Conservation (phyloP, 2,888 invertebrate genomes). For the Microctonus aethiopoides region DNA sequence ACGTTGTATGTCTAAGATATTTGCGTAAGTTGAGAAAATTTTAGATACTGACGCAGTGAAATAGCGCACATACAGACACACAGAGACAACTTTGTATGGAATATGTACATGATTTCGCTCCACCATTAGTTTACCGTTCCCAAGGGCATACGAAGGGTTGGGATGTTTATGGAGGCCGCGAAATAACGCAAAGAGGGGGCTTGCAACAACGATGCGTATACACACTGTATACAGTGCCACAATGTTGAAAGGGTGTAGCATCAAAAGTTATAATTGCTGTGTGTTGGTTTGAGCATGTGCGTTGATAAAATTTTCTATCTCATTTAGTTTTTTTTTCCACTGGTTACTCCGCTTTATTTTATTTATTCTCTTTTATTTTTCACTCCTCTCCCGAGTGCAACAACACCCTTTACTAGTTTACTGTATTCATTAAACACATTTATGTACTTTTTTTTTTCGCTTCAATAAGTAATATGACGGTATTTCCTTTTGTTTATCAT, state of each 20-base stretch:
- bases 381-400: background rate
- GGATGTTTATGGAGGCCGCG: conserved; percentile 50
- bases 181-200: conserved; percentile 46
- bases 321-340: background rate
- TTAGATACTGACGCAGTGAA: conserved; percentile 27
- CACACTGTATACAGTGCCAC: conserved; percentile 28
- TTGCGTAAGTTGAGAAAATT: conserved; percentile 24
- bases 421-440: background rate
- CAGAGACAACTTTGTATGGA: conserved; percentile 47
- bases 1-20: background rate
- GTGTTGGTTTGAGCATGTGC: conserved; percentile 46
- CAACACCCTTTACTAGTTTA: background rate
- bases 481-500: conserved; percentile 13
- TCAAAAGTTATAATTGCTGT: conserved; percentile 58
- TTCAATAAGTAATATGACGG: conserved; percentile 6
- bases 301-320: conserved; percentile 19
- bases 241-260: conserved; percentile 40
- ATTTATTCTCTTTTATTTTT: background rate
- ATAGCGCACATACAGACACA: conserved; percentile 46
- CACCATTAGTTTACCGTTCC: conserved; percentile 62
- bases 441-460: background rate
- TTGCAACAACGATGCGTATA: conserved; percentile 40
- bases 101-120: conserved; percentile 41
- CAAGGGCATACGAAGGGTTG: conserved; percentile 56
- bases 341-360: background rate